Conservation (phyloP, 1,140 invertebrate species). For the Musca domestica region DNA sequence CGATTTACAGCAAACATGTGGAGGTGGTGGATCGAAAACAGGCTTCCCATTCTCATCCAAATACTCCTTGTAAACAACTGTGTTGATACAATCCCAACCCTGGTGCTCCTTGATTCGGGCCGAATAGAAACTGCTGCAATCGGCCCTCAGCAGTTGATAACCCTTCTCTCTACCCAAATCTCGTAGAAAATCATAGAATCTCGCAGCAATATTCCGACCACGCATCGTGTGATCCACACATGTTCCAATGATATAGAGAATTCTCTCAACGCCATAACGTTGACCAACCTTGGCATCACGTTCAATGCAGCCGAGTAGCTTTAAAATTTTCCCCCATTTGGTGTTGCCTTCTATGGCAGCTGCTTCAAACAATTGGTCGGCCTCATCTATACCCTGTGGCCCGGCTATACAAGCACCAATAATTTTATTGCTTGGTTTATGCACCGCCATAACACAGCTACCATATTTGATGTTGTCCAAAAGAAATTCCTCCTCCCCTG, state of each 20-base stretch:
- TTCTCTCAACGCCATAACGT: neutral
- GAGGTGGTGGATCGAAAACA: conserved; percentile 31
- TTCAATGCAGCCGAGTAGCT: neutral
- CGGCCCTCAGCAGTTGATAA: conserved; percentile 26
- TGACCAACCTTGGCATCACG: conserved; percentile 1
- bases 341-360: neutral
- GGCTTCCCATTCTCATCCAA: conserved; percentile 33
- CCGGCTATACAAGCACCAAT: conserved; percentile 28
- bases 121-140: conserved; percentile 43
- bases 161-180: neutral
- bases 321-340: conserved; percentile 6
- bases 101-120: conserved; percentile 31
- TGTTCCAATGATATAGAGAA: neutral
- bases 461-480: conserved; percentile 15
- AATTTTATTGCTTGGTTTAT: neutral
- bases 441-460: conserved; percentile 16
- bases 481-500: conserved; percentile 22
- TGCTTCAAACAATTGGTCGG: conserved; percentile 21
- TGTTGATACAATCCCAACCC: conserved; percentile 32
- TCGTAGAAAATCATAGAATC: neutral
- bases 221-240: no score
- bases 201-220: neutral
- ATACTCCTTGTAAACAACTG: conserved; percentile 31
- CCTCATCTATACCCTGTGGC: conserved; percentile 15
- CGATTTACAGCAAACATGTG: conserved; percentile 28